A percentile compares a stretch with the other conserved stretches of the same genome.
Conservation (phyloP, 2,888 invertebrate species). For the Chymomyza caudatula region DNA sequence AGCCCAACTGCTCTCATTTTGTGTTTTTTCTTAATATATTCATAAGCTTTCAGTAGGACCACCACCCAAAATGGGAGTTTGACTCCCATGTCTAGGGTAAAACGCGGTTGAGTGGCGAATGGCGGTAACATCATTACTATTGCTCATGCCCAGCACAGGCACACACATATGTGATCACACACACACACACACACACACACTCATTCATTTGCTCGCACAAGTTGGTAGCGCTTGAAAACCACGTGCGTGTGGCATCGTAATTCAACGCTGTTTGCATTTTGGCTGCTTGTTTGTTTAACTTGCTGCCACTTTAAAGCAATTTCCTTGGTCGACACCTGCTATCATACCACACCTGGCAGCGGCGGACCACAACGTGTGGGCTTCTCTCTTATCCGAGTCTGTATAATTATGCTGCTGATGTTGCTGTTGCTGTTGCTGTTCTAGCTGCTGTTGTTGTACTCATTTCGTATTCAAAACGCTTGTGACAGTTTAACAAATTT, state of each 20-base stretch:
- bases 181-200: slow-evolving; percentile 3
- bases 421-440: slow-evolving; percentile 2
- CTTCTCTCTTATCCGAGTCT: neutral
- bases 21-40: slow-evolving; percentile 63
- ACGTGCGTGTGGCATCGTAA: slow-evolving; percentile 67
- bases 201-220: neutral
- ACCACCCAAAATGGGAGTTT: neutral
- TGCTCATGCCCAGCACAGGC: slow-evolving; percentile 64
- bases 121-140: slow-evolving; percentile 69
- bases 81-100: slow-evolving; percentile 1
- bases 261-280: slow-evolving; percentile 43
- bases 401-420: neutral
- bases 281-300: slow-evolving; percentile 61
- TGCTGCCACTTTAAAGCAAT: slow-evolving; percentile 56
- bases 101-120: slow-evolving; percentile 12
- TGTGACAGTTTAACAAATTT: slow-evolving; percentile 75
- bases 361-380: neutral
- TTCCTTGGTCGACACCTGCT: slow-evolving; percentile 50
- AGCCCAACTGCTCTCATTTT: neutral
- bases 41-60: slow-evolving; percentile 55
- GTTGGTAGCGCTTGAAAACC: slow-evolving; percentile 25
- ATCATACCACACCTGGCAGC: slow-evolving; percentile 11
- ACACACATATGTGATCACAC: slow-evolving; percentile 28
- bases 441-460: slow-evolving; percentile 37
- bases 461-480: slow-evolving; percentile 70